Evolutionary conservation across 2,888 invertebrate genomes (phyloP).

Genomic region (Lochmaea capreae): DNA sequence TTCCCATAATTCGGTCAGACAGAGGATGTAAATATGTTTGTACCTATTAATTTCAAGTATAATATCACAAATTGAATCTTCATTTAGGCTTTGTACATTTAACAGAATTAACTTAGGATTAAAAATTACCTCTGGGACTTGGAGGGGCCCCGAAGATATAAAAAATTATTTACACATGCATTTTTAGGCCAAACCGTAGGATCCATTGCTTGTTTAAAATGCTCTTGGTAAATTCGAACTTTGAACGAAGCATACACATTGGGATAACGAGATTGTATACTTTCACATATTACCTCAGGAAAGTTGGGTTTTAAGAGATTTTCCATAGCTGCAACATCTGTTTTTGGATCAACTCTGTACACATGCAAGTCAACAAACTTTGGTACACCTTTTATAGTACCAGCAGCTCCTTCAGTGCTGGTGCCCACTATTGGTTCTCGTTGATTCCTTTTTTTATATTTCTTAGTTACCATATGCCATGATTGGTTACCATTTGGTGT

Average conservation of each 20-base stretch:
- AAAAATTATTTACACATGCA: constrained; percentile 17
- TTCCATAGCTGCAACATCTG: background rate
- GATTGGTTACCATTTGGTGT: background rate
- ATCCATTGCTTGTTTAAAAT: constrained; percentile 23
- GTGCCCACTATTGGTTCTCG: too few relatives aligned
- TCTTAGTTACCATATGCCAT: background rate
- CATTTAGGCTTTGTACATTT: constrained; percentile 18
- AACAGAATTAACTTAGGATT: constrained; percentile 15
- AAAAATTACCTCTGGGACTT: background rate
- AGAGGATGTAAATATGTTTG: constrained; percentile 4
- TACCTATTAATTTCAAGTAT: constrained; percentile 14
- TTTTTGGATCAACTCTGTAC: background rate
- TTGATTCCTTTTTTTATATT: constrained; percentile 14
- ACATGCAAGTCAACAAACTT: constrained; percentile 14
- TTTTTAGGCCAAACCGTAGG: constrained; percentile 23
- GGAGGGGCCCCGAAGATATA: constrained; percentile 1
- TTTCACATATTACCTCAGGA: constrained; percentile 10
- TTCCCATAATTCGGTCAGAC: too few relatives aligned
- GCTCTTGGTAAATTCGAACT: constrained; percentile 16
- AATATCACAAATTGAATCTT: constrained; percentile 18
- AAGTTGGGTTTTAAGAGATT: constrained; percentile 11
- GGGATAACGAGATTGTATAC: background rate
- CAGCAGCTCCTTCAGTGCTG: too few relatives aligned
- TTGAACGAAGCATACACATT: constrained; percentile 13
- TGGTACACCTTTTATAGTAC: too few relatives aligned